Evolutionary conservation across 2,888 invertebrate genomes (phyloP).

Genomic region (Latrodectus elegans): DNA sequence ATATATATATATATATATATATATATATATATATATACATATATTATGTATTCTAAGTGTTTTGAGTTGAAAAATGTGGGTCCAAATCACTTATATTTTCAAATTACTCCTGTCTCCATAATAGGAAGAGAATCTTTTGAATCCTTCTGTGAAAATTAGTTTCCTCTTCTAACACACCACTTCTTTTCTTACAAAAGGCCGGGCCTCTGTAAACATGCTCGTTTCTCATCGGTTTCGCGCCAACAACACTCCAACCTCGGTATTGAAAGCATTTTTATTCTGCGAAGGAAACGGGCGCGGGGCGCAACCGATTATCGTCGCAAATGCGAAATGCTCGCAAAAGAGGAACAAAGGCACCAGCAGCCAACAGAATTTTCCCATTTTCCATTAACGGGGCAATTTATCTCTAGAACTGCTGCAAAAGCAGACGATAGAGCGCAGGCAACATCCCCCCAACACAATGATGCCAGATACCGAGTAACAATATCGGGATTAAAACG

Average conservation of each 20-base stretch:
- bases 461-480: constrained; percentile 56
- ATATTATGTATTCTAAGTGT: no score
- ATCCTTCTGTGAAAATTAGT: no score
- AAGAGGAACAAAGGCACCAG: constrained; percentile 19
- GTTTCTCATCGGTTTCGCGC: background rate
- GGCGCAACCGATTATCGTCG: background rate
- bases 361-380: constrained; percentile 28
- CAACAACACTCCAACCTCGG: background rate
- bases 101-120: no score
- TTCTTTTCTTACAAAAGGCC: no score
- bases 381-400: constrained; percentile 61
- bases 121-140: no score
- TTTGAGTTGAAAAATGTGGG: no score
- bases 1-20: no score
- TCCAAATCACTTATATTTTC: no score
- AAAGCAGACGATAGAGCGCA: constrained; percentile 3
- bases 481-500: constrained; percentile 64
- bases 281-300: background rate
- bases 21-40: no score
- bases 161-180: no score
- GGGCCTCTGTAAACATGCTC: background rate
- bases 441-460: background rate
- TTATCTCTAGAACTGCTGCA: constrained; percentile 29
- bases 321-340: background rate
- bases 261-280: background rate